Evolutionary conservation across 2,113 vertebrate species (phyloP).

Genomic region (Laticauda laticaudata): DNA sequence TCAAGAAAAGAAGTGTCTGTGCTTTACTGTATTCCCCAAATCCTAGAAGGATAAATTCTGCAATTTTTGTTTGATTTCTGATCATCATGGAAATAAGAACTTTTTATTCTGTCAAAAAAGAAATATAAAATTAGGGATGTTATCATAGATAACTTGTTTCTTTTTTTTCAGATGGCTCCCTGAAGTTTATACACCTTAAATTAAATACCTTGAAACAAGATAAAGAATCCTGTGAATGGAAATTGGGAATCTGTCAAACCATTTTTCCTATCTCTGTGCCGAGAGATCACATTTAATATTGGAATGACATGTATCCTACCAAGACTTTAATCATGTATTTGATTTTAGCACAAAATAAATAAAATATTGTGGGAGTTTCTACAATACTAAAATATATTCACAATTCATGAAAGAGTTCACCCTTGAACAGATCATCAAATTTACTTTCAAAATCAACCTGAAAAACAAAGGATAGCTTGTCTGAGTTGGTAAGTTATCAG

Average conservation of each 20-base stretch:
- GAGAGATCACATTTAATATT: neutral
- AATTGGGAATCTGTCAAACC: neutral
- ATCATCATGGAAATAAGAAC: neutral
- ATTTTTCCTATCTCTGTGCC: neutral
- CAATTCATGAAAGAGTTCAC: neutral
- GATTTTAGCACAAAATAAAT: neutral
- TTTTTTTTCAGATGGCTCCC: neutral
- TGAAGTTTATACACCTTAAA: neutral
- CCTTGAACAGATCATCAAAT: neutral
- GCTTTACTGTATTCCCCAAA: conserved; percentile 43
- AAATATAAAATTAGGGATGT: neutral
- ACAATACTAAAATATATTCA: neutral
- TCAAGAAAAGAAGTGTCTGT: conserved; percentile 44
- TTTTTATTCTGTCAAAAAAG: neutral
- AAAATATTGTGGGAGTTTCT: neutral
- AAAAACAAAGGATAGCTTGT: neutral
- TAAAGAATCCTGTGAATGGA: neutral
- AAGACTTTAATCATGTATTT: neutral
- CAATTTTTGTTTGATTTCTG: conserved; percentile 26
- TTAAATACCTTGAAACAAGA: neutral
- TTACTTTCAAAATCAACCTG: neutral
- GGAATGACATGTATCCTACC: neutral
- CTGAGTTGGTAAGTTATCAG: neutral
- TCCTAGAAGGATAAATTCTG: conserved; percentile 61
- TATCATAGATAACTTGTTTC: neutral